Evolutionary conservation across 1,140 invertebrate species (phyloP), one percentile per base, ranked within the genome.

Genomic region (Schlechtendalia chinensis): DNA sequence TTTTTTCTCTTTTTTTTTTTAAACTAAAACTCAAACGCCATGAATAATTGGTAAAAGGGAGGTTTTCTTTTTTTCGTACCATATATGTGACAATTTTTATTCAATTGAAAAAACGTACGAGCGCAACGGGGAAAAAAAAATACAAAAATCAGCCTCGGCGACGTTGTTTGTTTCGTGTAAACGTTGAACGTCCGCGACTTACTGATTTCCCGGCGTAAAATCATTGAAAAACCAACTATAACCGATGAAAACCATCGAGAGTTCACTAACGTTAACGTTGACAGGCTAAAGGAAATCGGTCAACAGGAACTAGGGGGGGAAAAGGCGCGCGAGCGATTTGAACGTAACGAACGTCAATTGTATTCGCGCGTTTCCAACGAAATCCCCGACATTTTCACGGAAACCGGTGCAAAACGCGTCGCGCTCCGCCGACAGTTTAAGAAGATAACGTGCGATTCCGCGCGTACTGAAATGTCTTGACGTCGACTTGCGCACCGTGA

Each of bases 1-100:
- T 77, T 77, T 79, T 61, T n/a, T n/a, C n/a, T n/a, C n/a, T n/a
- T n/a, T n/a, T n/a, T n/a, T n/a, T n/a, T n/a, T 79, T 63, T 29
- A 1, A 50, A 72, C 24, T 54, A 16, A 71, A 71, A 63, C 75
- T 79, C 58, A 79, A 59, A 61, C 39, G 24, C 75, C 75, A 63
- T 79, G 50, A 47, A 79, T 47, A 47, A 79, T 79, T 79, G 39
- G 58, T 54, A 17, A 54, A 72, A 53, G 11, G 12, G 47, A 17
- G 17, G 5, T 3, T 22, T 47, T 24, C 6, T 50, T 32, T 45
- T 69, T 69, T 54, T 29, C 14, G 3, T 27, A 22, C 24, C 65
- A 27, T 71, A 71, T 53, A 50, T 27, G 47, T n/a, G 27, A 54
- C 27, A 53, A 54, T 54, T 54, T 16, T 67, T 47, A 5, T 29